Base-by-base conservation (phyloP, 2,797 vertebrate species). In the Siniperca undulata region DNA sequence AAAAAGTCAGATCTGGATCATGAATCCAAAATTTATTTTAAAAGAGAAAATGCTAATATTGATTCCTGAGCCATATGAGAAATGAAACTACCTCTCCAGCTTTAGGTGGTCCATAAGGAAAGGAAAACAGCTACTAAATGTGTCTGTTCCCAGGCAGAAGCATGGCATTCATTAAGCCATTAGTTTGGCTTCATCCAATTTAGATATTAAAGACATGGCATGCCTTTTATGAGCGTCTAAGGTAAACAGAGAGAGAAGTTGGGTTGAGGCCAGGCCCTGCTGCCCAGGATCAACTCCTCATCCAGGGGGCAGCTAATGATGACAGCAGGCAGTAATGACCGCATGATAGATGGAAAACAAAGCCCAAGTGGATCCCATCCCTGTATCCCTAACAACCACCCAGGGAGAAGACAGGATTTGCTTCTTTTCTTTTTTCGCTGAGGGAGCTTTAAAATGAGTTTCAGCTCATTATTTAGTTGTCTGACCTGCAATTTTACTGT, bases 281-380 rank as follows among this genome's bases (percentile, higher is more conserved):
- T 86, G 71, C 87, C 70, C 77, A 64, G 86, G 76, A 88, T 92
- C 89, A 90, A 83, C 67, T 81, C 81, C 70, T 92, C 81, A 86
- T 93, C 85, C 88, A 52, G 74, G 65, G 82, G 79, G 53, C 74
- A 78, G 82, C 81, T 87, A 84, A 86, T 79, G 90, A 87, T 93
- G 94, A 93, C 93, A 95, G 93, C 87, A 69, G 78, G 44, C 80
- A 44, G 78, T 90, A 92, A 93, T 85, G 83, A 83, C 75, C 80
- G 79, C 58, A 53, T 93, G 93, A 95, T 90, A 83, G 85, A 95
- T 90, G 84, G 84, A 85, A 88, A 88, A 93, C 83, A 92, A 92
- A 90, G 84, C 76, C 56, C 7, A 20, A 79, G 69, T 56, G 50
- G 79, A 86, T 91, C 89, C 30, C 36, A 12, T 78, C 42, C 34